A percentile compares a stretch with the other conserved stretches of the same genome.
These are phyloP conservation scores for Melipona bicolor DNA, from an alignment of 2,888 invertebrate species.

Conservation along the genomic window DNA sequence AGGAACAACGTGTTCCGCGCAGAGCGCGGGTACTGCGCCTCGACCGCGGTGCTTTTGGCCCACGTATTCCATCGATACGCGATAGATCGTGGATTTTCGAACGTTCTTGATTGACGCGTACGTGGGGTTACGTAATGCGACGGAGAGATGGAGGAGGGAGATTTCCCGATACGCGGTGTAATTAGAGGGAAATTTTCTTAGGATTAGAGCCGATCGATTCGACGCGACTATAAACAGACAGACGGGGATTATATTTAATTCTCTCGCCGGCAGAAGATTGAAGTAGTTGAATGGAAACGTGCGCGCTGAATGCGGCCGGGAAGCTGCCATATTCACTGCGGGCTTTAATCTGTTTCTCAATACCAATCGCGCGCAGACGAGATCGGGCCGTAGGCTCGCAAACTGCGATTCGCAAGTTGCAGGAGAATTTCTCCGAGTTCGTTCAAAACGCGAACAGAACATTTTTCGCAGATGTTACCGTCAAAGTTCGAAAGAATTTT, in stretches of 20 bases:
- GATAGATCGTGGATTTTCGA: background rate
- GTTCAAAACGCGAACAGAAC: no score
- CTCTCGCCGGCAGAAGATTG: background rate
- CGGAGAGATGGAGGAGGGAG: background rate
- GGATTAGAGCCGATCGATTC: conserved; percentile 30
- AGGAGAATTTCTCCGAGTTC: no score
- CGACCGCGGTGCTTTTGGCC: background rate
- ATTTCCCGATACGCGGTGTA: background rate
- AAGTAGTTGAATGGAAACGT: conserved; percentile 29
- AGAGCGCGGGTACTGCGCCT: background rate
- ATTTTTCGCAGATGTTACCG: no score
- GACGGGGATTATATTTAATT: conserved; percentile 51
- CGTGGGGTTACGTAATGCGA: background rate
- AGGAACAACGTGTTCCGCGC: background rate
- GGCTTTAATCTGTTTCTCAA: conserved; percentile 45
- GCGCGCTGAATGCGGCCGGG: conserved; percentile 15
- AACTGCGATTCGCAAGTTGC: background rate
- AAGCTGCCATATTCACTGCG: conserved; percentile 15
- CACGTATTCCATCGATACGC: background rate
- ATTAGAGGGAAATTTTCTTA: conserved; percentile 31
- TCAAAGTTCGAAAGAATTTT: background rate
- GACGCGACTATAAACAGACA: background rate
- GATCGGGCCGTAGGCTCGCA: conserved; percentile 5
- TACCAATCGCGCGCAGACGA: conserved; percentile 20
- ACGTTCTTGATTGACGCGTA: no score